Evolutionary conservation across 1,140 invertebrate genomes (phyloP).

Genomic region (Pectinophora gossypiella): DNA sequence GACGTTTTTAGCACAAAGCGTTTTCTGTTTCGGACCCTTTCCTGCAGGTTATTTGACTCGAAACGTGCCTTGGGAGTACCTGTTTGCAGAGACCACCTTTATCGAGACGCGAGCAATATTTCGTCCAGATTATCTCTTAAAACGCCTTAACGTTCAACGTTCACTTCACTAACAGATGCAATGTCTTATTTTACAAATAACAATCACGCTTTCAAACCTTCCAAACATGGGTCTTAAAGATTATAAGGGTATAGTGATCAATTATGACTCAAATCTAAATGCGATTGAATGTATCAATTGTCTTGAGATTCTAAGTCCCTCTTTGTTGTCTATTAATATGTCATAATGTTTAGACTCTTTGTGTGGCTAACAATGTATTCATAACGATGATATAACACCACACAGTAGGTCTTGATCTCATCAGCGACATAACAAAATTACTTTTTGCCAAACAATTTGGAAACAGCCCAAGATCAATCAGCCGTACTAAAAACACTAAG

Average conservation of each 20-base stretch:
- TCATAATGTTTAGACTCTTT: too few relatives aligned
- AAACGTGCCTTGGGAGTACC: constrained; percentile 55
- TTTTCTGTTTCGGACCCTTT: constrained; percentile 64
- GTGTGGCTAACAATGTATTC: too few relatives aligned
- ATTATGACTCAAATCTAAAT: background rate
- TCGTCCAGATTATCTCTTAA: constrained; percentile 56
- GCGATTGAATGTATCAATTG: too few relatives aligned
- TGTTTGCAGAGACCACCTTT: constrained; percentile 50
- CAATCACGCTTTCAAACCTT: constrained; percentile 43
- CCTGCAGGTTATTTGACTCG: constrained; percentile 55
- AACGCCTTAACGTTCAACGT: constrained; percentile 45
- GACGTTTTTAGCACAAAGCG: constrained; percentile 70
- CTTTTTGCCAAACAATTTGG: too few relatives aligned
- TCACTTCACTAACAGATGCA: constrained; percentile 36
- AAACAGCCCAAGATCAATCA: too few relatives aligned
- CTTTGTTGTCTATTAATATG: too few relatives aligned
- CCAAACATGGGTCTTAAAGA: constrained; percentile 21
- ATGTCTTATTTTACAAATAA: constrained; percentile 63
- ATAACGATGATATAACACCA: too few relatives aligned
- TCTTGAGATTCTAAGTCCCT: too few relatives aligned
- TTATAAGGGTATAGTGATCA: constrained; percentile 6
- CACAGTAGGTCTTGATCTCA: too few relatives aligned
- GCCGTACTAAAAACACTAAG: too few relatives aligned
- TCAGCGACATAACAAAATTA: too few relatives aligned
- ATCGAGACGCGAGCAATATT: constrained; percentile 52